Conservation (phyloP, 2,888 invertebrate species). For the Erynnis tages region DNA sequence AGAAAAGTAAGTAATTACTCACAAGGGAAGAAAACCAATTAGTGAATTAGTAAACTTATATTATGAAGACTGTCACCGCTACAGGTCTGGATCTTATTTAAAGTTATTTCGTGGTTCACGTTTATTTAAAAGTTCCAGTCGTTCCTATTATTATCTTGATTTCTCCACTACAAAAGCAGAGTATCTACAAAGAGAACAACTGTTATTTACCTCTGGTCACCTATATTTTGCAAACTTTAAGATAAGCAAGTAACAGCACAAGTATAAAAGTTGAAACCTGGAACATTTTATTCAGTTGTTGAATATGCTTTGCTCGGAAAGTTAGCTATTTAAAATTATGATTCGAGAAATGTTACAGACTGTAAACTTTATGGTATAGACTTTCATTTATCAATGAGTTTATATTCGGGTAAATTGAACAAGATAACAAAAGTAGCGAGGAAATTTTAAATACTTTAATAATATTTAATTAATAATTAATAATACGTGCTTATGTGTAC, state of each 20-base stretch:
- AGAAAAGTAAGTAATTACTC: too few species aligned
- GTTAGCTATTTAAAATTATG: constrained; percentile 3
- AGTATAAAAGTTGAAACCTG: background rate
- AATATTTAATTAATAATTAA: too few species aligned
- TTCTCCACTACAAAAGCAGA: background rate
- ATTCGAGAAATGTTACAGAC: background rate
- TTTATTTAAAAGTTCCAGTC: background rate
- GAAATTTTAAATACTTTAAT: too few species aligned
- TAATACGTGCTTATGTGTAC: too few species aligned
- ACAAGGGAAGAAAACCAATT: too few species aligned
- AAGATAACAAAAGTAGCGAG: background rate
- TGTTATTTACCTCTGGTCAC: background rate
- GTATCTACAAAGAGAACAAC: background rate
- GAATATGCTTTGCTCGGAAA: background rate
- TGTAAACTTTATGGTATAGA: background rate
- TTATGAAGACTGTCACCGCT: too few species aligned
- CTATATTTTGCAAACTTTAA: background rate
- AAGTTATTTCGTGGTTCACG: too few species aligned
- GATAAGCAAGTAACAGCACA: constrained; percentile 6
- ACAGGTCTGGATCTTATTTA: too few species aligned
- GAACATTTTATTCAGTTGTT: constrained; percentile 7
- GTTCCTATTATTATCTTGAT: background rate
- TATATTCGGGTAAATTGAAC: background rate
- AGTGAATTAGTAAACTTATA: too few species aligned
- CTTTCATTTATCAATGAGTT: background rate